Evolutionary conservation across 37 sponge, comb jelly and placozoan genomes (phyloP).

Genomic region (Mnemiopsis leidyi): DNA sequence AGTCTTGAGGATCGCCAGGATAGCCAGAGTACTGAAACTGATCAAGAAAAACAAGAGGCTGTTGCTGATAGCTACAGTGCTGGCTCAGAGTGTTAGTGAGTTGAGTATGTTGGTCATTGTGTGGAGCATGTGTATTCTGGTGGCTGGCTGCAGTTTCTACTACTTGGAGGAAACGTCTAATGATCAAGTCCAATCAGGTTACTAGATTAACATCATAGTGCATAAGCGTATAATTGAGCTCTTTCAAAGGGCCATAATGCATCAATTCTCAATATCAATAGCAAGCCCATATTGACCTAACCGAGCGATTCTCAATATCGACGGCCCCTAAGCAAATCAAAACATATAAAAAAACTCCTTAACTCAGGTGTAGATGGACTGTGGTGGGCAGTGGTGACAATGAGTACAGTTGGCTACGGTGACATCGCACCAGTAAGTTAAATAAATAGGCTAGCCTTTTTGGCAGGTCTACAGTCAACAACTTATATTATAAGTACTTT

Average conservation of each 20-base stretch:
- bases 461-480: no score
- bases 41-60: conserved; percentile 21
- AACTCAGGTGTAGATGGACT: background rate
- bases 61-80: background rate
- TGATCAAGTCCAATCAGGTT: background rate
- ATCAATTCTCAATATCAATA: background rate
- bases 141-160: conserved; percentile 18
- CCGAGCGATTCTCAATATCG: no score
- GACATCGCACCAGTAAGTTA: background rate
- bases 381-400: conserved; percentile 10
- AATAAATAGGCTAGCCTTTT: no score
- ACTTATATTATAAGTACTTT: no score
- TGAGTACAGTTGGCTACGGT: background rate
- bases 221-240: background rate
- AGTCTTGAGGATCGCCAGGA: background rate
- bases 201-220: background rate
- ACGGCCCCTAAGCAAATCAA: no score
- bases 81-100: conserved; percentile 12
- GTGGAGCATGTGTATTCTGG: background rate
- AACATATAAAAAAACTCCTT: background rate
- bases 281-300: background rate
- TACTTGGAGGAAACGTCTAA: background rate
- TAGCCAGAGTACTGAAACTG: conserved; percentile 21
- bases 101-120: background rate
- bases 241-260: no score